These are phyloP conservation scores for Petrocephalus microphthalmus DNA, from an alignment of 2,113 vertebrate genomes.

Conservation along the genomic window DNA sequence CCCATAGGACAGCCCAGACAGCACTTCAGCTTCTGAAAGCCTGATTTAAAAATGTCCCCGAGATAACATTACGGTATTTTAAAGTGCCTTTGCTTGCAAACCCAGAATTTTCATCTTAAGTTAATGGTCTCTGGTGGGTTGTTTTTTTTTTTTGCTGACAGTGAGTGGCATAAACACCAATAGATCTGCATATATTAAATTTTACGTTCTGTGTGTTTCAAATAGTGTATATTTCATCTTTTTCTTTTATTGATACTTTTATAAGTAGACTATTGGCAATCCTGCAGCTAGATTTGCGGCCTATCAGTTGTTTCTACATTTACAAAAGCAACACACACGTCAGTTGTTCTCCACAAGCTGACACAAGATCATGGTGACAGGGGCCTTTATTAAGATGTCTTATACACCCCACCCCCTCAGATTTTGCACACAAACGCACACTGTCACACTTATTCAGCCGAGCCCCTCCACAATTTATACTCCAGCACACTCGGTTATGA, in stretches of 20 bases:
- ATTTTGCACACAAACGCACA: conserved; percentile 12
- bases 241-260: background rate
- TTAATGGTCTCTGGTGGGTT: background rate
- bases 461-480: background rate
- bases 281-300: background rate
- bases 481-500: background rate
- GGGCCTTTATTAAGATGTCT: conserved; percentile 21
- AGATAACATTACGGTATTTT: background rate
- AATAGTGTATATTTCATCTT: background rate
- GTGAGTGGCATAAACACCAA: background rate
- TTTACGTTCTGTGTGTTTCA: background rate
- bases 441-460: background rate
- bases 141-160: background rate
- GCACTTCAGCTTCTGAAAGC: background rate
- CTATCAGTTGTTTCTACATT: background rate
- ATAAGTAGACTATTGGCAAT: background rate
- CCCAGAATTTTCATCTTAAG: background rate
- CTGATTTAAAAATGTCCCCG: background rate
- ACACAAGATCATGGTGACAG: conserved; percentile 16
- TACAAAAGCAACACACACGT: background rate
- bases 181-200: background rate
- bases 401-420: background rate
- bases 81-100: background rate
- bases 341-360: background rate
- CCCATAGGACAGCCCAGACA: background rate